Percentiles rank a stretch among this genome's conserved stretches.
Evolutionary conservation across 2,888 invertebrate species (phyloP).

Genomic region (Patella ulyssiponensis): DNA sequence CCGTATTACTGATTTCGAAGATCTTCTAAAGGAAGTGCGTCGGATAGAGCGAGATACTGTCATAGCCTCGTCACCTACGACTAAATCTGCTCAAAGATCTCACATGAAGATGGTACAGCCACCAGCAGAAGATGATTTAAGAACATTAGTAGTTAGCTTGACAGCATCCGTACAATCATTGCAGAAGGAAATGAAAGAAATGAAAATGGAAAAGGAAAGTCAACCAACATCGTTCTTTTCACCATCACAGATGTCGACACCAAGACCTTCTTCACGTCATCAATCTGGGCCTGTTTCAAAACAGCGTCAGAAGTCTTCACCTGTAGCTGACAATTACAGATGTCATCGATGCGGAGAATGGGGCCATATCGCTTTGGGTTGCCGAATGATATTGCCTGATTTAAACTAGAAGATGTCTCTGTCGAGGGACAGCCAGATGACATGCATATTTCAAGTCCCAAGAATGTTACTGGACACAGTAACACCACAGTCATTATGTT

Average conservation of each 20-base stretch:
- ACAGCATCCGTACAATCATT: background rate
- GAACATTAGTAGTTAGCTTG: background rate
- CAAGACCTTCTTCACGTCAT: too few relatives aligned
- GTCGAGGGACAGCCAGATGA: background rate
- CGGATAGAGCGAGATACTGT: background rate
- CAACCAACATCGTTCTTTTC: background rate
- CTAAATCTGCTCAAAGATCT: background rate
- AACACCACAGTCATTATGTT: background rate
- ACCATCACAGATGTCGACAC: too few relatives aligned
- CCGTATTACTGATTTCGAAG: background rate
- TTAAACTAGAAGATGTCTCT: constrained; percentile 4
- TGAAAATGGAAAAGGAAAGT: background rate
- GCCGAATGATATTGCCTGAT: background rate
- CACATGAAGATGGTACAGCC: background rate
- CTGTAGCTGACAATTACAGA: background rate
- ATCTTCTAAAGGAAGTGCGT: background rate
- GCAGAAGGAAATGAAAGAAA: background rate
- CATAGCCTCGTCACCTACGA: background rate
- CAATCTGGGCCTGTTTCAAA: too few relatives aligned
- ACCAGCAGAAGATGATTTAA: background rate
- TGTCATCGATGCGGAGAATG: background rate
- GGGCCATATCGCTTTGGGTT: background rate
- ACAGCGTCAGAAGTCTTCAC: background rate
- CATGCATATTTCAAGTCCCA: background rate
- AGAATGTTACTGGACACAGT: background rate